Evolutionary conservation across 2,797 vertebrate species (phyloP), one percentile per base, ranked within the genome.

Genomic region (Rhodeus uyekii): DNA sequence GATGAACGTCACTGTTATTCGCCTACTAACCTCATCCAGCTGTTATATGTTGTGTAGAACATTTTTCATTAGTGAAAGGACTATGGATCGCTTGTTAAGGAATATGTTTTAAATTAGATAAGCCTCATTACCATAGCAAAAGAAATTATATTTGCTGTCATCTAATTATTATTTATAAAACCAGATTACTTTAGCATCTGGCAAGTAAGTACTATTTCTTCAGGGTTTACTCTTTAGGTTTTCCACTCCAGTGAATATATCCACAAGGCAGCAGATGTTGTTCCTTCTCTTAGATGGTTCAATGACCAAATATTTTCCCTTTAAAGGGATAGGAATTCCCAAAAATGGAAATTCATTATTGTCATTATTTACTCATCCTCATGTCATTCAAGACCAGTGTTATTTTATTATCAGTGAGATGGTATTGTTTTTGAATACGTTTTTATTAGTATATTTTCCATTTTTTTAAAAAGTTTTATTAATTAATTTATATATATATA

Each of bases 81-180:
- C 34, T 63, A 39, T 64, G 12, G 48, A 55, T 60, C 1, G 13
- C 18, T 69, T 48, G 14, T 50, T 29, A 63, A 71, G 19, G 69
- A 36, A 50, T 61, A 63, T 78, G 29, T 1, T 63, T 60, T 36
- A n/a, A 44, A 24, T 72, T 36, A 71, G 67, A 46, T 18, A 9
- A n/a, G 27, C 50, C 53, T 46, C 19, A 72, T 80, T 80, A 61
- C 67, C 78, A 71, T 71, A 71, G 53, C 53, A 80, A 80, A 65
- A 60, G 8, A 71, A 44, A 79, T 55, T 0, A 80, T 61, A 71
- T 44, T 71, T 80, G 50, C 53, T 34, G 13, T 60, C 19, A 60
- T 9, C n/a, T 36, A 18, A 29, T 9, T 58, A 48, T 76, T 39
- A 58, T 76, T 36, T 69, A 8, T 34, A 8, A 18, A 81, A 53